Conservation (phyloP, 2,113 vertebrate genomes). For the Xenotilapia caudafasciata region DNA sequence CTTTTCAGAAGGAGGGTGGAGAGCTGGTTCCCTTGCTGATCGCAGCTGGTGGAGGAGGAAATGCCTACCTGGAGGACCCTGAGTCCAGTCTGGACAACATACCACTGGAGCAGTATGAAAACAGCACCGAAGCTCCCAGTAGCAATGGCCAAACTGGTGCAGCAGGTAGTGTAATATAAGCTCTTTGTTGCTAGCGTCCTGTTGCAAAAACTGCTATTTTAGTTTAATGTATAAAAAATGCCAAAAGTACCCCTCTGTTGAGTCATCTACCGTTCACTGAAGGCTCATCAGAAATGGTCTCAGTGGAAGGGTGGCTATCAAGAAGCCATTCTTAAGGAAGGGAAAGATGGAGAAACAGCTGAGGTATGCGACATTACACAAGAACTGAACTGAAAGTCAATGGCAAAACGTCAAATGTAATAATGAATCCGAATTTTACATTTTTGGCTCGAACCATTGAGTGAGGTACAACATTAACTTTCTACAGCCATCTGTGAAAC, state of each 20-base stretch:
- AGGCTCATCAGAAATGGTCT: neutral
- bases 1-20: constrained; percentile 70
- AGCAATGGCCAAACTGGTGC: constrained; percentile 75
- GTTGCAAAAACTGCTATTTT: neutral
- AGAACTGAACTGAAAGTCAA: neutral
- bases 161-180: constrained; percentile 59
- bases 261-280: neutral
- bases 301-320: neutral
- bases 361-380: neutral
- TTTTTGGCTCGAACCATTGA: neutral
- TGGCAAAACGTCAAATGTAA: neutral
- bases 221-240: neutral
- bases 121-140: constrained; percentile 68
- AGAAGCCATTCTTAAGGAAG: neutral
- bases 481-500: neutral
- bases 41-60: constrained; percentile 87
- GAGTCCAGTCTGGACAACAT: constrained; percentile 64
- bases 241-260: neutral
- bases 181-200: neutral
- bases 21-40: constrained; percentile 80
- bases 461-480: neutral
- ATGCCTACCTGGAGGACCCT: constrained; percentile 80
- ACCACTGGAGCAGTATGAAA: constrained; percentile 79
- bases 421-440: neutral
- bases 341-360: neutral